Conservation (phyloP, 2,113 vertebrate genomes). For the Semicossyphus pulcher region DNA sequence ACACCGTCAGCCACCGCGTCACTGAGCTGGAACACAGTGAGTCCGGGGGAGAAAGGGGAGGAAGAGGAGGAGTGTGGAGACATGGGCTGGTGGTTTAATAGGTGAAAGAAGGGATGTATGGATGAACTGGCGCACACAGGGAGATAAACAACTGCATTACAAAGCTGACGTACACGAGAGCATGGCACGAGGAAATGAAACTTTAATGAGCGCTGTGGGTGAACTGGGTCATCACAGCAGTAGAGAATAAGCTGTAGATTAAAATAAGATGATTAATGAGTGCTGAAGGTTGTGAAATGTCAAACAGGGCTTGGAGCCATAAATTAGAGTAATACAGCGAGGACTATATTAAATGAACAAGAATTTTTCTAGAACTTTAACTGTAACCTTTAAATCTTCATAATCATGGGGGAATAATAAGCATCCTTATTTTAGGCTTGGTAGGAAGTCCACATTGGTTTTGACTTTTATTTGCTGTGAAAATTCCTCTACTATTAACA, state of each 20-base stretch:
- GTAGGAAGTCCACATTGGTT: background rate
- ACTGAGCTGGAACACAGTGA: slow-evolving; percentile 92
- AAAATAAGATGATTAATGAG: slow-evolving; percentile 52
- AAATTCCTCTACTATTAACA: background rate
- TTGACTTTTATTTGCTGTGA: background rate
- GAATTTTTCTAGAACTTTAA: background rate
- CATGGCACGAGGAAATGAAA: slow-evolving; percentile 37
- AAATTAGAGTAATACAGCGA: no score
- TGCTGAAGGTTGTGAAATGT: slow-evolving; percentile 51
- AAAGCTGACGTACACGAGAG: slow-evolving; percentile 8
- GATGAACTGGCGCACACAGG: background rate
- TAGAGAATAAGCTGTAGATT: slow-evolving; percentile 32
- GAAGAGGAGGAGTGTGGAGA: background rate
- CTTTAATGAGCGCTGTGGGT: slow-evolving; percentile 51
- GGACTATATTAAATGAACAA: background rate
- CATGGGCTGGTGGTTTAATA: background rate
- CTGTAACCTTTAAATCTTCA: background rate
- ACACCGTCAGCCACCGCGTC: slow-evolving; percentile 88
- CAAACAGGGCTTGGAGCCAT: slow-evolving; percentile 1
- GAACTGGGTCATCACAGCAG: slow-evolving; percentile 49
- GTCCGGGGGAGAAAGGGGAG: slow-evolving; percentile 43
- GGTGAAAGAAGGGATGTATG: background rate
- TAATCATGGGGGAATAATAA: background rate
- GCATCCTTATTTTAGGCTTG: background rate
- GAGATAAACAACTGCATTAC: slow-evolving; percentile 10